Percentiles rank a stretch among this genome's conserved stretches.
phyloP scores from a whole-genome alignment of 2,888 invertebrate genomes.

The Tiliacea aurago region DNA sequence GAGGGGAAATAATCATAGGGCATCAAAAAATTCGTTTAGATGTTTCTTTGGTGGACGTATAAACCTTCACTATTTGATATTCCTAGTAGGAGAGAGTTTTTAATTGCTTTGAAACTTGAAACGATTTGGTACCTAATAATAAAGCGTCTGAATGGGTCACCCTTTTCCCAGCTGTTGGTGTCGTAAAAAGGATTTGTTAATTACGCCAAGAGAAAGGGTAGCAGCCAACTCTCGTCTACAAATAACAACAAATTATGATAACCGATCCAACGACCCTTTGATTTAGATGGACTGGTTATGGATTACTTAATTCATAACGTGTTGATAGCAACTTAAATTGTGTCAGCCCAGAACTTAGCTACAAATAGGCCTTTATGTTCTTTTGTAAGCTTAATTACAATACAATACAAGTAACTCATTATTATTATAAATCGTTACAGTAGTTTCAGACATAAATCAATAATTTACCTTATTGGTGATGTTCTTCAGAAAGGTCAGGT shows the following conservation, averaged over 20 bases:
- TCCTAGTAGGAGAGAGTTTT: not conserved
- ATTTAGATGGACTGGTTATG: not conserved
- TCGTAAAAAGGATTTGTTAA: constrained; percentile 30
- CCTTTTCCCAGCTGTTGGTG: constrained; percentile 16
- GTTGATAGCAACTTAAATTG: not conserved
- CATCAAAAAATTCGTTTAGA: too few relatives aligned
- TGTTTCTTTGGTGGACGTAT: not conserved
- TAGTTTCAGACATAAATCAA: too few relatives aligned
- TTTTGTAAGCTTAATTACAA: not conserved
- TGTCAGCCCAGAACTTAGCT: not conserved
- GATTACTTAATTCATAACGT: not conserved
- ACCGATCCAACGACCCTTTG: too few relatives aligned
- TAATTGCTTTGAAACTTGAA: constrained; percentile 26
- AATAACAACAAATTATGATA: not conserved
- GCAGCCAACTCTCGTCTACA: not conserved
- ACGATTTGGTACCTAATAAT: not conserved
- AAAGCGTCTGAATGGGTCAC: constrained; percentile 24
- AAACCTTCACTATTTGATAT: not conserved
- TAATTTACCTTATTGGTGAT: too few relatives aligned
- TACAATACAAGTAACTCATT: too few relatives aligned
- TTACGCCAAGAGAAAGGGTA: not conserved
- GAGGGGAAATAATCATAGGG: too few relatives aligned
- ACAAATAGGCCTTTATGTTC: not conserved
- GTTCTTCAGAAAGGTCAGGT: too few relatives aligned
- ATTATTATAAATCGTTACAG: too few relatives aligned